These are phyloP conservation scores for Invenusta paracnida DNA, from an alignment of 2,888 invertebrate genomes.

Conservation along the genomic window DNA sequence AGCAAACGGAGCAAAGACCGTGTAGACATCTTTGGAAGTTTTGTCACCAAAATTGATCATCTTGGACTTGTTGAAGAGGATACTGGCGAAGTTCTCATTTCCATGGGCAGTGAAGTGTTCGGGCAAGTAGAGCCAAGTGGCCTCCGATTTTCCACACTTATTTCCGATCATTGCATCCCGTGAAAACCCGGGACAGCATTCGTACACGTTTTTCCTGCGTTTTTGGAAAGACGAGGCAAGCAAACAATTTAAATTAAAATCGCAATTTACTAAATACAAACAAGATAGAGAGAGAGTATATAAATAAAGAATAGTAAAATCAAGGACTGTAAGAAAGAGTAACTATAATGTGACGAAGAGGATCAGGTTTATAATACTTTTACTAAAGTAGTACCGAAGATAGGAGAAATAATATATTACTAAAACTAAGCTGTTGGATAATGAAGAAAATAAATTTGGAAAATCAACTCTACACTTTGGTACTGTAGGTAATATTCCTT, in stretches of 20 bases:
- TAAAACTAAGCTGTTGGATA: too few species aligned
- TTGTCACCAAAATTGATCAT: background rate
- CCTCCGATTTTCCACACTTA: slow-evolving; percentile 20
- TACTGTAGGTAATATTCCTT: too few species aligned
- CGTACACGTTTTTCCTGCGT: background rate
- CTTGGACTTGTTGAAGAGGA: background rate
- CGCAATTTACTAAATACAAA: too few species aligned
- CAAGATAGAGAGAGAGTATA: too few species aligned
- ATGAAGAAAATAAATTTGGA: too few species aligned
- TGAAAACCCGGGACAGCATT: slow-evolving; percentile 28
- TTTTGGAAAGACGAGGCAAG: background rate
- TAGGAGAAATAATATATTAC: too few species aligned
- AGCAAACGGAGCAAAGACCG: slow-evolving; percentile 19
- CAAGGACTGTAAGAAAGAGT: too few species aligned
- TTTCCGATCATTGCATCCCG: background rate
- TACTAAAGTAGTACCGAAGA: too few species aligned
- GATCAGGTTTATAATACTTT: too few species aligned
- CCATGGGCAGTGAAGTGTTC: slow-evolving; percentile 3
- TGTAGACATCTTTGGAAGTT: background rate
- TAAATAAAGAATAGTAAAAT: too few species aligned
- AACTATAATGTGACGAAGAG: too few species aligned
- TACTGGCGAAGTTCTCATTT: background rate
- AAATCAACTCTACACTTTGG: too few species aligned
- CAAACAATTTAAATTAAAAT: background rate
- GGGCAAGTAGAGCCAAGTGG: background rate